Evolutionary conservation across 2,113 vertebrate genomes (phyloP).

Genomic region (Lasiurus borealis): DNA sequence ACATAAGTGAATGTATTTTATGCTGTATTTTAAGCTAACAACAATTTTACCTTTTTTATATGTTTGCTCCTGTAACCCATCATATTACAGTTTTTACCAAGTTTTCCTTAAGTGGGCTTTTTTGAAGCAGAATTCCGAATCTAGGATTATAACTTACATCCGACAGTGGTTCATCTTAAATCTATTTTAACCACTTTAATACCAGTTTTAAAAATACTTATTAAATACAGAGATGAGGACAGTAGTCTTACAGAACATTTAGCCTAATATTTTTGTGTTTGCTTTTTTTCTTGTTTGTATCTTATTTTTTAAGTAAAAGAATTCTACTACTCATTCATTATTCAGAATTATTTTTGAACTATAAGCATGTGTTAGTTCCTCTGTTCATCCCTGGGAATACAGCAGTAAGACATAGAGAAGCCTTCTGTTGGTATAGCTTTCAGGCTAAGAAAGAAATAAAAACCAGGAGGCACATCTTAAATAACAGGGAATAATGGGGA

Average conservation of each 20-base stretch:
- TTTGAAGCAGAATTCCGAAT: background rate
- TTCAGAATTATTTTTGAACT: constrained; percentile 6
- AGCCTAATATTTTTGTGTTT: background rate
- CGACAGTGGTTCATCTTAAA: background rate
- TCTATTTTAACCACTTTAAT: background rate
- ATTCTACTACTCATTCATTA: background rate
- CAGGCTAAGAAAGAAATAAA: background rate
- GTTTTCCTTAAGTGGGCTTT: background rate
- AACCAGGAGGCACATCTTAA: background rate
- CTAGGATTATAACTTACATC: background rate
- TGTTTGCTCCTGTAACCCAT: background rate
- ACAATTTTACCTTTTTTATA: background rate
- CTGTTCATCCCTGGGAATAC: background rate
- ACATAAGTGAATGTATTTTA: background rate
- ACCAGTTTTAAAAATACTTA: background rate
- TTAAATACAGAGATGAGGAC: background rate
- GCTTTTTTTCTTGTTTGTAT: background rate
- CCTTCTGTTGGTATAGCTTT: background rate
- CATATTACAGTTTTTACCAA: background rate
- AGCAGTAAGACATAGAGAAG: background rate
- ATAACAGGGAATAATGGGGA: background rate
- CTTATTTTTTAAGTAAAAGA: background rate
- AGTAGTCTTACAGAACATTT: background rate
- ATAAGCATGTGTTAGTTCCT: background rate
- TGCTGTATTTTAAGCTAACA: background rate